Percentiles rank a stretch among this genome's conserved stretches.
Evolutionary conservation across 2,888 invertebrate species (phyloP).

Genomic region (Nomada hirtipes): DNA sequence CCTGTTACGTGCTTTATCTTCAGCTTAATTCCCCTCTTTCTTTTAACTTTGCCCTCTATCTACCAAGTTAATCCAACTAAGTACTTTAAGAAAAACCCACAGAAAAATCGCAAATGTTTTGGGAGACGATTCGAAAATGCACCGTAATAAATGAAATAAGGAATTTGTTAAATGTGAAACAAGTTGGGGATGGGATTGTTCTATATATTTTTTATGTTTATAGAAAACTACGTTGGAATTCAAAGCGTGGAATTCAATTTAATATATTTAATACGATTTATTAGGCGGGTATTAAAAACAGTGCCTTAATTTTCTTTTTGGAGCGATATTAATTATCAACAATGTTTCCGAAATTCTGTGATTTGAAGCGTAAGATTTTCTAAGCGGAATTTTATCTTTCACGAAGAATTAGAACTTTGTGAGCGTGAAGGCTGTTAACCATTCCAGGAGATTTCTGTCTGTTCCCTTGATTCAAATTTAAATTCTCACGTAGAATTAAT

Average conservation of each 20-base stretch:
- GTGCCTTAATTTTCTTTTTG: no score
- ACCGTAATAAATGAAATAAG: not conserved
- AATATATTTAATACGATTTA: no score
- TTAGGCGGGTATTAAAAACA: no score
- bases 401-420: not conserved
- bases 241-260: no score
- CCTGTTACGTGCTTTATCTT: constrained; percentile 44
- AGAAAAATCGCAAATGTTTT: no score
- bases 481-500: not conserved
- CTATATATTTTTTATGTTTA: no score
- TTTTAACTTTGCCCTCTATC: constrained; percentile 1
- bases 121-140: not conserved
- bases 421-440: not conserved
- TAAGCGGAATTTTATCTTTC: no score
- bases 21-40: not conserved
- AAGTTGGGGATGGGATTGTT: not conserved
- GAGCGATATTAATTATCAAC: no score
- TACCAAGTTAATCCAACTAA: constrained; percentile 9
- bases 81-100: not conserved
- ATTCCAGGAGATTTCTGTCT: not conserved
- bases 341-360: no score
- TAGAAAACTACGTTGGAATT: no score
- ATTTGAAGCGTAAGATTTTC: no score
- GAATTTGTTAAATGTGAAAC: not conserved
- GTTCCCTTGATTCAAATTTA: no score